Evolutionary conservation across 2,888 invertebrate species (phyloP), one percentile per base, ranked within the genome.

Genomic region (Lamproptera curius): DNA sequence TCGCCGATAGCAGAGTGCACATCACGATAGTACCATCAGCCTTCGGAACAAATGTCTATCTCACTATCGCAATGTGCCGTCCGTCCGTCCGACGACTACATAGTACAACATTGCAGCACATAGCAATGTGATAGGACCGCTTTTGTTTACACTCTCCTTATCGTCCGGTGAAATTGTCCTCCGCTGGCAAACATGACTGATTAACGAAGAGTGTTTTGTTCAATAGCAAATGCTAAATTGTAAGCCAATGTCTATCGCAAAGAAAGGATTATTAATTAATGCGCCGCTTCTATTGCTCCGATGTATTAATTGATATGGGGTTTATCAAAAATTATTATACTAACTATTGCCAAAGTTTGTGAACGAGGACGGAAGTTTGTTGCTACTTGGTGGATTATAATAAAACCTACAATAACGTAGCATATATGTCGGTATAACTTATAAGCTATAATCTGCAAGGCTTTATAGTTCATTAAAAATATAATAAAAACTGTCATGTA

Each of bases 101-200:
- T 38, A 42, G 47, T 46, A 9, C n/a, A 20, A 33, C 42, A 42
- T 47, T 42, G 28, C 10, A 47, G 48, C 42, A 42, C 34, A 16
- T 31, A 23, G 38, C 17, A 13, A 16, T 10, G 38, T 4, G 42
- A 48, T 48, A 48, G 38, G 34, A 42, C n/a, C 39, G 42, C 48
- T 48, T 42, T 48, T 48, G 48, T 48, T 48, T 43, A 39, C 33
- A 39, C 16, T 42, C 20, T 39, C 15, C 34, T 43, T 48, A 48
- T 48, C 48, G 38, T 23, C 5, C 42, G 8, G 39, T 39, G n/a
- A 33, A 35, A 17, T 39, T 43, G 42, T 48, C 10, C 10, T 31
- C 31, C n/a, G 2, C 14, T 6, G 28, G 17, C 43, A 35, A 42
- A 43, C 23, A 35, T 3, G 15, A 9, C 14, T 16, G 42, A 48